Evolutionary conservation across 1,140 invertebrate genomes (phyloP), one percentile per base, ranked within the genome.

Genomic region (Hylaeus volcanicus): DNA sequence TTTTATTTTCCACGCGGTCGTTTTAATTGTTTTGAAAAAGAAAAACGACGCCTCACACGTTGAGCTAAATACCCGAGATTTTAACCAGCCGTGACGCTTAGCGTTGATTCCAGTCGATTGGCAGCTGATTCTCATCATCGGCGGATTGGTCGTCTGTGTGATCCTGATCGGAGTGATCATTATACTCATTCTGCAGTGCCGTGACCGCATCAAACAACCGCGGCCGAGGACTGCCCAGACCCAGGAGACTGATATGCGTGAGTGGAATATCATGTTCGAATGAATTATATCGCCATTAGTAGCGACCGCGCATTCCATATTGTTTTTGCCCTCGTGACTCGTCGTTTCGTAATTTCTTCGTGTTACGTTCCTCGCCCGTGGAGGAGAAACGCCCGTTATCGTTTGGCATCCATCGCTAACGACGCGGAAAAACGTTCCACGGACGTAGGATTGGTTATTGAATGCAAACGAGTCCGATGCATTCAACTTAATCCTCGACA

Each of bases 91-190:
- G 72, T 92, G 89, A 92, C 87, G 84, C 77, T 92, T 88, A 94
- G 93, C 93, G 84, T 91, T 94, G 92, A 93, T 94, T 92, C 92
- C 93, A 92, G 92, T 94, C 88, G 92, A 94, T 90, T 94, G 92
- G 93, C 93, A 93, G 87, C 94, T 94, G 68, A 93, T 94, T 81
- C 90, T 95, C 74, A 94, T 95, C 82, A 91, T 95, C 86, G 93
- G 93, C 43, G 93, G 94, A 74, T 91, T 94, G 51, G 91, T 94
- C 65, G 89, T 94, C 75, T 94, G 93, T 83, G 90, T 94, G 66
- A 93, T 94, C 69, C 92, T 94, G 68, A 90, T 94, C 76, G 91
- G 94, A 39, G 92, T 94, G 69, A 94, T 95, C 71, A 87, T 94
- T 48, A 90, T 94, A 70, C 92, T 95, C 72, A 94, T 95, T 81